Conservation (phyloP, 2,888 invertebrate genomes). For the Hyalella azteca region DNA sequence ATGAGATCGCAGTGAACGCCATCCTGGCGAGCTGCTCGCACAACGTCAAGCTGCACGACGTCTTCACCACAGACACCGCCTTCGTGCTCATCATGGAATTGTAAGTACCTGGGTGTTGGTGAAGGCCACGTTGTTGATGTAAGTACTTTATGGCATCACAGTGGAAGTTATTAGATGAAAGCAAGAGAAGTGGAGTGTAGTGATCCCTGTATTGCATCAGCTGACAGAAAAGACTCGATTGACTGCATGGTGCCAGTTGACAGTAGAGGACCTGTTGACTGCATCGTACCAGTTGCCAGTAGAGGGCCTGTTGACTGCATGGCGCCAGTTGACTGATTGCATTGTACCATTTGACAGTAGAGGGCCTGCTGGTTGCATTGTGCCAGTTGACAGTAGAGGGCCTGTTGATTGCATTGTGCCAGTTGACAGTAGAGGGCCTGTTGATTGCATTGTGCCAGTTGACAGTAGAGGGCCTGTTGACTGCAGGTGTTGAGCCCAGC, state of each 20-base stretch:
- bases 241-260: not conserved
- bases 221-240: not conserved
- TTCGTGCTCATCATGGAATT: conserved; percentile 88
- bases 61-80: conserved; percentile 73
- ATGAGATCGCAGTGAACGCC: conserved; percentile 91
- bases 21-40: conserved; percentile 81
- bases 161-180: too few species aligned
- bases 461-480: not conserved
- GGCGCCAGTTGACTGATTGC: not conserved
- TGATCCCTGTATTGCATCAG: too few species aligned
- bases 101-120: too few species aligned
- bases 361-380: not conserved
- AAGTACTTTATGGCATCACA: too few species aligned
- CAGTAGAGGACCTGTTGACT: not conserved
- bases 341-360: not conserved
- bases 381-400: not conserved
- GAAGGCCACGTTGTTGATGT: too few species aligned
- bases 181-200: too few species aligned
- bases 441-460: not conserved
- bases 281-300: not conserved
- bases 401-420: not conserved
- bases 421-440: not conserved
- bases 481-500: conserved; percentile 6
- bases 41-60: conserved; percentile 89
- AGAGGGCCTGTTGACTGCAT: not conserved